Evolutionary conservation across 2,113 vertebrate species (phyloP).

Genomic region (Shinisaurus crocodilurus): DNA sequence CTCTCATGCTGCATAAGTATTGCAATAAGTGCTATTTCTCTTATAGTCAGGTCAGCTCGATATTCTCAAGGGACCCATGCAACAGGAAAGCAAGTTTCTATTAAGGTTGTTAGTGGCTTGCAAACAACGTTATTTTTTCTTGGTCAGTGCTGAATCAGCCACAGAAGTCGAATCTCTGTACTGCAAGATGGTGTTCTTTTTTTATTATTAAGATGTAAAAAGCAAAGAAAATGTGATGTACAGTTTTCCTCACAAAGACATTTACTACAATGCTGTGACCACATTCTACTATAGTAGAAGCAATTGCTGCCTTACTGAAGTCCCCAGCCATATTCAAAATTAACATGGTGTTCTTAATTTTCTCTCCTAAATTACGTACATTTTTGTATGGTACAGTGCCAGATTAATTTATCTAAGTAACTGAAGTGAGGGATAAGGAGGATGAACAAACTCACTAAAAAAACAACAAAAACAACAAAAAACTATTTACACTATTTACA

Average conservation of each 20-base stretch:
- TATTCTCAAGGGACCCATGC: conserved; percentile 19
- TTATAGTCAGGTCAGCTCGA: background rate
- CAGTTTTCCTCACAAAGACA: background rate
- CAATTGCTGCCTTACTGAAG: conserved; percentile 21
- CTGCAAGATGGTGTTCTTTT: background rate
- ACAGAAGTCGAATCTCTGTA: background rate
- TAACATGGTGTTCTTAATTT: conserved; percentile 12
- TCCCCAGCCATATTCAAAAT: background rate
- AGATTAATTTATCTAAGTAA: background rate
- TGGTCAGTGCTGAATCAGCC: conserved; percentile 16
- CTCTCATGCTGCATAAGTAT: background rate
- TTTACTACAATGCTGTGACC: background rate
- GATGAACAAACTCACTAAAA: background rate
- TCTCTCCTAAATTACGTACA: background rate
- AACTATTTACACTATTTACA: no score
- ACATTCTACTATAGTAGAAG: conserved; percentile 28
- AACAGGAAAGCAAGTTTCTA: conserved; percentile 28
- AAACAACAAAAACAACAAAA: background rate
- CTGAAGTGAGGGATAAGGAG: background rate
- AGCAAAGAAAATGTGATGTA: background rate
- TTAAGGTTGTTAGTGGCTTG: background rate
- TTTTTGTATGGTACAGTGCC: background rate
- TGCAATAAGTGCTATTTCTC: background rate
- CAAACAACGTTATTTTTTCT: background rate
- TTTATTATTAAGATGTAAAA: background rate